Percentiles rank a stretch among this genome's conserved stretches.
Evolutionary conservation across 2,797 vertebrate genomes (phyloP).

Genomic region (Pelobates cultripes): DNA sequence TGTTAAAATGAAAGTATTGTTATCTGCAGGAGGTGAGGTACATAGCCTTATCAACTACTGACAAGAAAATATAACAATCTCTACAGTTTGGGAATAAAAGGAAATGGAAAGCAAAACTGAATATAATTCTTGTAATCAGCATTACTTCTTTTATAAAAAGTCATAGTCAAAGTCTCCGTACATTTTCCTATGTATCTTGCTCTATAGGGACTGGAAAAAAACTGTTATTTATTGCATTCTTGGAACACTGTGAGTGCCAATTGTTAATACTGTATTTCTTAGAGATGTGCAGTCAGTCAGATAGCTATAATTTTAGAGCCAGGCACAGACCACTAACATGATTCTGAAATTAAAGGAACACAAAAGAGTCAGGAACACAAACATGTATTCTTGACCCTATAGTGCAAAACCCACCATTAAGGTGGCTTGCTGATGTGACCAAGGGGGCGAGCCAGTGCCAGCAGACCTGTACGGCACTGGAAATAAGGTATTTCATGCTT

Average conservation of each 20-base stretch:
- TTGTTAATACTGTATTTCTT: too few relatives aligned
- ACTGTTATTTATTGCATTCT: not conserved
- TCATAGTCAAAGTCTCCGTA: not conserved
- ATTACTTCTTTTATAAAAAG: not conserved
- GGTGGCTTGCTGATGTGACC: too few relatives aligned
- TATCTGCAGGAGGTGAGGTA: constrained; percentile 20
- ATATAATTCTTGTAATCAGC: not conserved
- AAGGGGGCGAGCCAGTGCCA: too few relatives aligned
- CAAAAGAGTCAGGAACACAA: too few relatives aligned
- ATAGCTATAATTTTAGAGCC: too few relatives aligned
- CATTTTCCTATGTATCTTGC: not conserved
- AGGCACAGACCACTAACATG: too few relatives aligned
- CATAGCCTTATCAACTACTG: constrained; percentile 22
- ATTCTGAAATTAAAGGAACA: too few relatives aligned
- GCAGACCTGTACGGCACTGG: too few relatives aligned
- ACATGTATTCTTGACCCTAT: too few relatives aligned
- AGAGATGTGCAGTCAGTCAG: too few relatives aligned
- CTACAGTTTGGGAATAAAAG: not conserved
- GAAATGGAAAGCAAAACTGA: not conserved
- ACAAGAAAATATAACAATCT: constrained; percentile 13
- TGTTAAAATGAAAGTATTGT: constrained; percentile 28
- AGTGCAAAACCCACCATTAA: too few relatives aligned
- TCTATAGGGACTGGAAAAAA: not conserved
- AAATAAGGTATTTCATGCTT: too few relatives aligned
- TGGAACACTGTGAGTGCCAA: not conserved